These are phyloP conservation scores for Bacillus rossius DNA, from an alignment of 1,140 invertebrate genomes.

Conservation along the genomic window DNA sequence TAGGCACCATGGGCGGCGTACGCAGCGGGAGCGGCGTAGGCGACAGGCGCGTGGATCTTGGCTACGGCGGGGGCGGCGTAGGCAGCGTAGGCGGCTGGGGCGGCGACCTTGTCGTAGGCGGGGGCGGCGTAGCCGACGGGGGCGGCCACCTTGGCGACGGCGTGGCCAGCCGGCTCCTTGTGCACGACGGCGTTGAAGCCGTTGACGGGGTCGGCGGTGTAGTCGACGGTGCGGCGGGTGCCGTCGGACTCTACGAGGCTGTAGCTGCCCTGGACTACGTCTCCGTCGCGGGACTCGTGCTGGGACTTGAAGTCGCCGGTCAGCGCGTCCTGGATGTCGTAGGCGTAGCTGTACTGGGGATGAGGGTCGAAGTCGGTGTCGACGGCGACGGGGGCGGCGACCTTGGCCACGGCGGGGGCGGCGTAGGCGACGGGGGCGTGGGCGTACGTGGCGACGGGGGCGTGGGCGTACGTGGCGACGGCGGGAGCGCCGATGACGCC, in stretches of 20 bases:
- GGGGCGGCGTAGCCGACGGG: background rate
- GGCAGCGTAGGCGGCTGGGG: background rate
- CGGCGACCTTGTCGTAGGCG: background rate
- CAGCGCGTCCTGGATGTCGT: slow-evolving; percentile 47
- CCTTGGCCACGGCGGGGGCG: slow-evolving; percentile 13
- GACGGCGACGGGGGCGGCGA: slow-evolving; percentile 17
- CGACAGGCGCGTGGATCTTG: too few species aligned
- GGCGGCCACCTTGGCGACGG: slow-evolving; percentile 23
- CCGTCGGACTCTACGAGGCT: slow-evolving; percentile 52
- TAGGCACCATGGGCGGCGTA: too few species aligned
- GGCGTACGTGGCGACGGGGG: slow-evolving; percentile 2
- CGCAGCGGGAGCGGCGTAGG: too few species aligned
- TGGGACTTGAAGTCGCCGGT: slow-evolving; percentile 51
- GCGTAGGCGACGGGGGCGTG: slow-evolving; percentile 5
- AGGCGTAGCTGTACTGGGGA: slow-evolving; percentile 50
- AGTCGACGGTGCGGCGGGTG: slow-evolving; percentile 48
- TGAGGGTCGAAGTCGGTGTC: slow-evolving; percentile 24
- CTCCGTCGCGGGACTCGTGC: slow-evolving; percentile 47
- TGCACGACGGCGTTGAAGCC: slow-evolving; percentile 32
- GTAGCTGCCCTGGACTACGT: slow-evolving; percentile 50
- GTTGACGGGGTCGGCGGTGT: slow-evolving; percentile 40
- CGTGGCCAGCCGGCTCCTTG: slow-evolving; percentile 42
- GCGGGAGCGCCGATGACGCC: slow-evolving; percentile 14
- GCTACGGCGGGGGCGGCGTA: background rate
- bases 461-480: slow-evolving; percentile 5